Percentiles rank a stretch among this genome's conserved stretches.
Evolutionary conservation across 2,888 invertebrate genomes (phyloP).

Genomic region (Julus scandinavius): DNA sequence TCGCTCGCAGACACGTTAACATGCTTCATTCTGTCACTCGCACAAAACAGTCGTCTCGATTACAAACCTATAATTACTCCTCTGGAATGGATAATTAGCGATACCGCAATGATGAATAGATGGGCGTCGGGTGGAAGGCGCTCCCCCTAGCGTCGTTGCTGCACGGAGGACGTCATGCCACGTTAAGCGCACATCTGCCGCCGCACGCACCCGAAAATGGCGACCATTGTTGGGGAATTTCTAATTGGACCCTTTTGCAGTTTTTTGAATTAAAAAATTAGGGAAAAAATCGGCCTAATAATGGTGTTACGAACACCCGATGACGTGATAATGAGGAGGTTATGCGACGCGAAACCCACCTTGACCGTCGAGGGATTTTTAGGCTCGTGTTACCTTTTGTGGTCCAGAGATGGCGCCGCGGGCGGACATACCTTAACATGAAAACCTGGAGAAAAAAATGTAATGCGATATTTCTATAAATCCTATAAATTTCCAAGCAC

Average conservation of each 20-base stretch:
- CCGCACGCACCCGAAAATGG: background rate
- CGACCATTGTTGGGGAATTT: background rate
- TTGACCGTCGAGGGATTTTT: background rate
- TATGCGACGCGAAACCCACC: background rate
- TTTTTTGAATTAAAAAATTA: background rate
- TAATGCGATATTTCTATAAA: no score
- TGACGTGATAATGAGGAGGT: conserved; percentile 33
- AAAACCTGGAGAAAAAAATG: background rate
- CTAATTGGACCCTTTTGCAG: background rate
- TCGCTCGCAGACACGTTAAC: conserved; percentile 33
- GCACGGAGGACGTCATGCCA: conserved; percentile 33
- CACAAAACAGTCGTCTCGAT: conserved; percentile 33
- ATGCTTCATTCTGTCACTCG: conserved; percentile 33
- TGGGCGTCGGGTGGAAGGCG: conserved; percentile 33
- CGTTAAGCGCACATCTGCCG: background rate
- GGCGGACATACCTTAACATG: background rate
- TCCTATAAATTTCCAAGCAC: no score
- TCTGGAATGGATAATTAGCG: conserved; percentile 33
- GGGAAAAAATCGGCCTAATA: background rate
- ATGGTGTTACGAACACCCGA: background rate
- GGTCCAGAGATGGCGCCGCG: background rate
- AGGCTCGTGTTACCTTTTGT: background rate
- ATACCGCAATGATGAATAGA: conserved; percentile 33
- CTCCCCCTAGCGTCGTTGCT: conserved; percentile 25
- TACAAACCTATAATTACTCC: conserved; percentile 33